Percentiles rank a stretch among this genome's conserved stretches.
Evolutionary conservation across 2,797 vertebrate species (phyloP).

Genomic region (Ctenochaetus hawaiiensis): DNA sequence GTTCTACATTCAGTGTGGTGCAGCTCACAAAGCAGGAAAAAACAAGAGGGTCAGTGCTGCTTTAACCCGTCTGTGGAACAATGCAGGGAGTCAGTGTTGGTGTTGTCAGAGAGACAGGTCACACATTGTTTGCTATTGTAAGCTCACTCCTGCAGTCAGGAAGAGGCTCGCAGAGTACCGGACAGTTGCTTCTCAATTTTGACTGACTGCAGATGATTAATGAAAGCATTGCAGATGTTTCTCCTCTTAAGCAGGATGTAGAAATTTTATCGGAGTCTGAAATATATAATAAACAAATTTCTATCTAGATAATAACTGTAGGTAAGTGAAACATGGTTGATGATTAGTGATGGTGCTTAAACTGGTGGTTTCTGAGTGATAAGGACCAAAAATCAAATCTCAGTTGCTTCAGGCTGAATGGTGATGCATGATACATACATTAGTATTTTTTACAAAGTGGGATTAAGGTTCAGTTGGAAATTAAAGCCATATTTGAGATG

Average conservation of each 20-base stretch:
- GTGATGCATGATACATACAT: no score
- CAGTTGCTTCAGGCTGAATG: no score
- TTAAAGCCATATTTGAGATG: no score
- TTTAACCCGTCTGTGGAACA: constrained; percentile 55
- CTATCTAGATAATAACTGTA: neutral
- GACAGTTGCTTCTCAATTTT: neutral
- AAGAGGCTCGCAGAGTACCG: constrained; percentile 1
- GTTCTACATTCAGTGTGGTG: constrained; percentile 25
- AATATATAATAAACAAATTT: neutral
- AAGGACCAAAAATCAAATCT: no score
- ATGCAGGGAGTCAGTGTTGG: constrained; percentile 20
- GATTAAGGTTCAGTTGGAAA: no score
- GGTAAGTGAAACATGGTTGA: neutral
- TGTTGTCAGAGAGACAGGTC: constrained; percentile 22
- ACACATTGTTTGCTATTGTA: constrained; percentile 34
- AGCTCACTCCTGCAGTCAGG: constrained; percentile 19
- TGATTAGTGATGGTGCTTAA: neutral
- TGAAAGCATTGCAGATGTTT: neutral
- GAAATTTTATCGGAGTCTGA: neutral
- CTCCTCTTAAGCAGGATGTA: neutral
- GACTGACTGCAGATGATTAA: neutral
- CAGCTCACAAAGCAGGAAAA: constrained; percentile 56
- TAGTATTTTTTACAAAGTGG: no score
- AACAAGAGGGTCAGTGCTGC: constrained; percentile 29
- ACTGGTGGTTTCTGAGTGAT: neutral